Percentiles rank a stretch among this genome's conserved stretches.
phyloP scores from a whole-genome alignment of 2,113 vertebrate species.

The Myocastor coypus region DNA sequence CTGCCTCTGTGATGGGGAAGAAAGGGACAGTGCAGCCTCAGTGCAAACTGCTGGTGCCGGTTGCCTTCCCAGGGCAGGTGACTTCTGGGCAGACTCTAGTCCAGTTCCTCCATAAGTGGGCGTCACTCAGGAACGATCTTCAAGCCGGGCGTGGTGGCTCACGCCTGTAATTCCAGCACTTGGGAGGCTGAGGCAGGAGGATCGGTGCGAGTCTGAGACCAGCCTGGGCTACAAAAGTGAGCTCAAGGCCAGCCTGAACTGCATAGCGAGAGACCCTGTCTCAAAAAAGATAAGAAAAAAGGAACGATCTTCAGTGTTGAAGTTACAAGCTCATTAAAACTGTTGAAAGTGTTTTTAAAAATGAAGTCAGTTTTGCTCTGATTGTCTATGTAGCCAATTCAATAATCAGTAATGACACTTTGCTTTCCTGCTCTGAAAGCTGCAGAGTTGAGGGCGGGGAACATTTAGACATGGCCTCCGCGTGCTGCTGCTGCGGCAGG shows the following conservation, averaged over 20 bases:
- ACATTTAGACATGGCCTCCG: neutral
- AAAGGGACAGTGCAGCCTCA: neutral
- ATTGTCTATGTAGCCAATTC: slow-evolving; percentile 52
- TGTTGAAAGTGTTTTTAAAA: slow-evolving; percentile 60
- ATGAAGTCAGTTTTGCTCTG: slow-evolving; percentile 44
- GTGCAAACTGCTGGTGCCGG: neutral
- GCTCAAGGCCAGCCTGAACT: no score
- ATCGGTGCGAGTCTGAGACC: no score
- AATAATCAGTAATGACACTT: neutral
- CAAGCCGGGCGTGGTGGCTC: no score
- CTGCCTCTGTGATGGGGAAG: neutral
- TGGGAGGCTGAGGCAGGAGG: no score
- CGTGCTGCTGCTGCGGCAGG: neutral
- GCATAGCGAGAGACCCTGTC: no score
- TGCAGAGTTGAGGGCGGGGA: neutral
- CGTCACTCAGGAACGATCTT: neutral
- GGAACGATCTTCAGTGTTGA: slow-evolving; percentile 40
- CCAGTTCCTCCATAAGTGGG: neutral
- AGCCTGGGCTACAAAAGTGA: no score
- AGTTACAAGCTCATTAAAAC: slow-evolving; percentile 52
- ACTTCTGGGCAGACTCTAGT: slow-evolving; percentile 34
- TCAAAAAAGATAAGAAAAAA: no score
- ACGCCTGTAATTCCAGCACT: no score
- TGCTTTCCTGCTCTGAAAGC: slow-evolving; percentile 55
- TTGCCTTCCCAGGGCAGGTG: neutral